phyloP scores from a whole-genome alignment of 1,140 invertebrate genomes.

The Fragariocoptes setiger region DNA sequence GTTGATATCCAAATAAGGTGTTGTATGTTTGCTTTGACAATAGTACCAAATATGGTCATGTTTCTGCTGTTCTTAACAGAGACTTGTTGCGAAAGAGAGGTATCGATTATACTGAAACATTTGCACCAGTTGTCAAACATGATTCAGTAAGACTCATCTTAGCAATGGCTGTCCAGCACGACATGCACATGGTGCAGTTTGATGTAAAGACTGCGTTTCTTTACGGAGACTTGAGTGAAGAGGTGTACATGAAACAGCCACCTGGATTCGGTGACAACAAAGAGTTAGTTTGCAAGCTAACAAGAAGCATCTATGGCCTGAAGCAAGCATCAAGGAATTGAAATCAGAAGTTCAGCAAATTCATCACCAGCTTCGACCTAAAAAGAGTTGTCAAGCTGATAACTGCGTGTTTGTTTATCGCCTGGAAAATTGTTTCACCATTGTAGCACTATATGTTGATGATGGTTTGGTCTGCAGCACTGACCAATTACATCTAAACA shows the following conservation, averaged over 20 bases:
- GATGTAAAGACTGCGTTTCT: conserved; percentile 17
- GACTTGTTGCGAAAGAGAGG: too few species aligned
- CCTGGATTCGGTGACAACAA: conserved; percentile 14
- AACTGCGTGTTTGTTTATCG: too few species aligned
- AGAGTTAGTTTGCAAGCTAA: conserved; percentile 12
- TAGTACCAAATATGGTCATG: too few species aligned
- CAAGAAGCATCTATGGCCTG: conserved; percentile 17
- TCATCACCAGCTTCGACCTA: conserved; percentile 2
- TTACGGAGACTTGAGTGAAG: conserved; percentile 17
- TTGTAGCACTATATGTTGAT: conserved; percentile 12
- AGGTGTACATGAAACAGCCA: conserved; percentile 17
- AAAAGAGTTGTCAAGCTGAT: too few species aligned
- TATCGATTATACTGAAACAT: too few species aligned
- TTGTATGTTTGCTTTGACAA: too few species aligned
- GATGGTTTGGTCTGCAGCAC: conserved; percentile 8
- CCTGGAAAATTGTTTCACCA: neutral
- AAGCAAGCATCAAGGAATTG: conserved; percentile 18
- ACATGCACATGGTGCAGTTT: conserved; percentile 8
- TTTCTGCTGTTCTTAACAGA: too few species aligned
- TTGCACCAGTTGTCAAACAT: neutral
- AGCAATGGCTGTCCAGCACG: conserved; percentile 1
- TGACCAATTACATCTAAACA: neutral
- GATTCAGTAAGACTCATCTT: neutral
- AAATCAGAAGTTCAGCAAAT: conserved; percentile 13
- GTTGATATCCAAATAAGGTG: too few species aligned